A percentile compares a stretch with the other conserved stretches of the same genome.
Evolutionary conservation across 2,888 invertebrate genomes (phyloP).

Genomic region (Falcaria lacertinaria): DNA sequence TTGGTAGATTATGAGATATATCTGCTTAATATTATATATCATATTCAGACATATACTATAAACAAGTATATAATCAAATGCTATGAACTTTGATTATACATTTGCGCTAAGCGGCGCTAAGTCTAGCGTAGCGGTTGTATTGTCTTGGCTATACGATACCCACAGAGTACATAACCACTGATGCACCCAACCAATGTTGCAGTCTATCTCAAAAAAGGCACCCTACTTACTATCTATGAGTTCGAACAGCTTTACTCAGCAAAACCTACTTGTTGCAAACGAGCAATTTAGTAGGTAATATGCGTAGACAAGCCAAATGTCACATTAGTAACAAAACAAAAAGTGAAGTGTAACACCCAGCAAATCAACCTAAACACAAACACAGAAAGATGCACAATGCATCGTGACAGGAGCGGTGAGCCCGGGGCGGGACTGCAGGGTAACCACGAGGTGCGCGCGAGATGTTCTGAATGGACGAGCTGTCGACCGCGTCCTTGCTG

Average conservation of each 20-base stretch:
- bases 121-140: too few relatives aligned
- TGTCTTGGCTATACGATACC: too few relatives aligned
- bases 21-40: too few relatives aligned
- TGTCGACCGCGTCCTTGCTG: conserved; percentile 38
- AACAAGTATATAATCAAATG: too few relatives aligned
- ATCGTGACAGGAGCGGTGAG: background rate
- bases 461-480: conserved; percentile 41
- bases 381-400: background rate
- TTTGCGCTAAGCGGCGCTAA: too few relatives aligned
- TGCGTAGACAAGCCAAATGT: background rate
- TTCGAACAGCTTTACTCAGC: background rate
- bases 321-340: background rate
- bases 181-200: too few relatives aligned
- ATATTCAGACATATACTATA: too few relatives aligned
- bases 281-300: background rate
- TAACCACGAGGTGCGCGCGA: background rate
- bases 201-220: too few relatives aligned
- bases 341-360: background rate
- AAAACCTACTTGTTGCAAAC: background rate
- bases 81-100: too few relatives aligned
- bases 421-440: background rate
- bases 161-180: too few relatives aligned
- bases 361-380: background rate
- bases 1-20: too few relatives aligned
- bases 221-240: background rate